These are phyloP conservation scores for Ochropleura plecta DNA, from an alignment of 2,888 invertebrate species.

Conservation along the genomic window DNA sequence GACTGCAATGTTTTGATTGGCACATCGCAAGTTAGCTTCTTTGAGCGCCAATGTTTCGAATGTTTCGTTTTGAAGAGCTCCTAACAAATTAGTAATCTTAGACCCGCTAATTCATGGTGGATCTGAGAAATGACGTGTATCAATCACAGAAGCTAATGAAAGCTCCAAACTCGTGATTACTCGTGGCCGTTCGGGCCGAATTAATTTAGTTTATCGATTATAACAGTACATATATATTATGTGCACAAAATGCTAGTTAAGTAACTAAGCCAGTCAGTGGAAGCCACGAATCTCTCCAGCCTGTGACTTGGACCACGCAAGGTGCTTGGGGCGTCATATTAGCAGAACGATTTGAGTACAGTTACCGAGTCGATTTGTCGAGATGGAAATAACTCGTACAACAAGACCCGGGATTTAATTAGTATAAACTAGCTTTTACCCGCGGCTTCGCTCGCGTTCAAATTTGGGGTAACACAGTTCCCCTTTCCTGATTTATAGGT, in stretches of 20 bases:
- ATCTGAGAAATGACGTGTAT: conserved; percentile 14
- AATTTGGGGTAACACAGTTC: no score
- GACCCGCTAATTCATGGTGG: not conserved
- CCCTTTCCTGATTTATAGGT: no score
- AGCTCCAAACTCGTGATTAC: no score
- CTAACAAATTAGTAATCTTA: conserved; percentile 10
- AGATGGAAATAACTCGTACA: conserved; percentile 45
- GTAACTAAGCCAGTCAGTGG: not conserved
- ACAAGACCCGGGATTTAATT: conserved; percentile 21
- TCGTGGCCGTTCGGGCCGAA: no score
- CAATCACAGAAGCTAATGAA: no score
- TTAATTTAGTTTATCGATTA: no score
- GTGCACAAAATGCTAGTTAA: conserved; percentile 1
- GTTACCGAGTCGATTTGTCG: conserved; percentile 49
- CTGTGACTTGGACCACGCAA: conserved; percentile 18
- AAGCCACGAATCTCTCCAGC: conserved; percentile 1
- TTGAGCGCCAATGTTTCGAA: not conserved
- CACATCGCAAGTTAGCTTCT: not conserved
- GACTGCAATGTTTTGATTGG: conserved; percentile 36
- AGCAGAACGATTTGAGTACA: conserved; percentile 50
- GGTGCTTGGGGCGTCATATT: conserved; percentile 35
- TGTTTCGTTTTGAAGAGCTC: not conserved
- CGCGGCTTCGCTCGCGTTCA: no score
- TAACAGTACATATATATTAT: not conserved
- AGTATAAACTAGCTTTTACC: no score